phyloP scores from a whole-genome alignment of 2,888 invertebrate species.

The Xestia xanthographa region DNA sequence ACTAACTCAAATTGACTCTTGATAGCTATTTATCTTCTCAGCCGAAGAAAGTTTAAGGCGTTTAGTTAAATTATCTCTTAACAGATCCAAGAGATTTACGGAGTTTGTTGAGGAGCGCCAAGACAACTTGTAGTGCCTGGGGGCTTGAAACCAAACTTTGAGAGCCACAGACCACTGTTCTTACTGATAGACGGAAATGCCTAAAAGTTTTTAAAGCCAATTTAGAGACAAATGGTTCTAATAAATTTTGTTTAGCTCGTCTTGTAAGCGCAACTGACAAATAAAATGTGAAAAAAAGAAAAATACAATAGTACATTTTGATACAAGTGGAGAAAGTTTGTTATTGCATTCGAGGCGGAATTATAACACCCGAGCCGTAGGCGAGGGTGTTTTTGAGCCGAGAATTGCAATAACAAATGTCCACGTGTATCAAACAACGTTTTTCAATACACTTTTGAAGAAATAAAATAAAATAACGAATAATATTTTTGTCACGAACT shows the following conservation, averaged over 20 bases:
- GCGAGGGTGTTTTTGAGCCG: no score
- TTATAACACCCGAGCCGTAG: no score
- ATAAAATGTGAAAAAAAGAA: background rate
- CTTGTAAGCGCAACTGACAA: background rate
- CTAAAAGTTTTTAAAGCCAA: constrained; percentile 3
- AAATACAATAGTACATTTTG: no score
- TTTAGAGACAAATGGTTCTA: background rate
- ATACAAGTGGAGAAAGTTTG: no score
- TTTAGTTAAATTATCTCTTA: constrained; percentile 43
- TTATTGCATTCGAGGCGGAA: no score
- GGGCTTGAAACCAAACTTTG: constrained; percentile 39
- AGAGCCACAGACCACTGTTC: constrained; percentile 29
- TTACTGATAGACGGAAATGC: constrained; percentile 11
- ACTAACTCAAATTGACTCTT: constrained; percentile 2
- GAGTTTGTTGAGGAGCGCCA: constrained; percentile 22
- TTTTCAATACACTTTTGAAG: no score
- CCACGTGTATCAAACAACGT: no score
- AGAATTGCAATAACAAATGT: no score
- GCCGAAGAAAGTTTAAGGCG: constrained; percentile 14
- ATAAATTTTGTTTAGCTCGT: background rate
- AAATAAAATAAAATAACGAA: no score
- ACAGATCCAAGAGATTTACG: constrained; percentile 31
- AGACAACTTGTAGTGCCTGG: constrained; percentile 25
- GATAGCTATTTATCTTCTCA: constrained; percentile 28
- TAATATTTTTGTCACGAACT: no score